Conservation (phyloP, 2,888 invertebrate species). For the Candidula unifasciata region DNA sequence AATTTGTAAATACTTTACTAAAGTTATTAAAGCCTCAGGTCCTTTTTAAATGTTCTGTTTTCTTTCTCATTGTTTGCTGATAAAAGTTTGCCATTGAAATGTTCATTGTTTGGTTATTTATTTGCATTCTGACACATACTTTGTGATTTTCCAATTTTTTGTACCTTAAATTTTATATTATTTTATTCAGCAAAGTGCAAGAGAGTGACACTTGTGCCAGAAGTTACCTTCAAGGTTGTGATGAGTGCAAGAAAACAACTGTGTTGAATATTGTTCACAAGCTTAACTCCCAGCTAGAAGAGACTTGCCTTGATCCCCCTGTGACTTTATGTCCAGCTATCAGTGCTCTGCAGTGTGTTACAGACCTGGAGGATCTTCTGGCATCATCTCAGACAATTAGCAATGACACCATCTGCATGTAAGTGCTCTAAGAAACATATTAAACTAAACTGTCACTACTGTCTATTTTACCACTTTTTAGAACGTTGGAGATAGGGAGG, state of each 20-base stretch:
- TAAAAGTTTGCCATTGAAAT: too few relatives aligned
- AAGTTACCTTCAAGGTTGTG: slow-evolving; percentile 50
- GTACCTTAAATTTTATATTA: too few relatives aligned
- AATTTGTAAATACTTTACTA: too few relatives aligned
- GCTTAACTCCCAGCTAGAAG: slow-evolving; percentile 46
- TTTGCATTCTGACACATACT: too few relatives aligned
- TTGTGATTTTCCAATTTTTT: too few relatives aligned
- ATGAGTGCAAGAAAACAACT: slow-evolving; percentile 52
- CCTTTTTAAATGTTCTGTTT: too few relatives aligned
- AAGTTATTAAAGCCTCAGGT: too few relatives aligned
- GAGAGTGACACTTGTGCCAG: slow-evolving; percentile 51
- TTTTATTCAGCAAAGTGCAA: slow-evolving; percentile 3
- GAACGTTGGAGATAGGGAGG: too few relatives aligned
- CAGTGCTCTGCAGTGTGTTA: slow-evolving; percentile 52
- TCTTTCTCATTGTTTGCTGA: too few relatives aligned
- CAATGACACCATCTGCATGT: slow-evolving; percentile 50
- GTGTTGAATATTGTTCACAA: slow-evolving; percentile 52
- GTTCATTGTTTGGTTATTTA: too few relatives aligned
- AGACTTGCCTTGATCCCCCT: slow-evolving; percentile 51
- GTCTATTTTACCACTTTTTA: too few relatives aligned
- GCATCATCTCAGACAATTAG: not conserved
- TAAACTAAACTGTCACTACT: too few relatives aligned
- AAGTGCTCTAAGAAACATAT: slow-evolving; percentile 23
- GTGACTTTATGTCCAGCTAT: slow-evolving; percentile 45
- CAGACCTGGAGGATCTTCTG: slow-evolving; percentile 31